Percentiles rank a stretch among this genome's conserved stretches.
phyloP scores from a whole-genome alignment of 2,113 vertebrate genomes.

The Saccopteryx bilineata region DNA sequence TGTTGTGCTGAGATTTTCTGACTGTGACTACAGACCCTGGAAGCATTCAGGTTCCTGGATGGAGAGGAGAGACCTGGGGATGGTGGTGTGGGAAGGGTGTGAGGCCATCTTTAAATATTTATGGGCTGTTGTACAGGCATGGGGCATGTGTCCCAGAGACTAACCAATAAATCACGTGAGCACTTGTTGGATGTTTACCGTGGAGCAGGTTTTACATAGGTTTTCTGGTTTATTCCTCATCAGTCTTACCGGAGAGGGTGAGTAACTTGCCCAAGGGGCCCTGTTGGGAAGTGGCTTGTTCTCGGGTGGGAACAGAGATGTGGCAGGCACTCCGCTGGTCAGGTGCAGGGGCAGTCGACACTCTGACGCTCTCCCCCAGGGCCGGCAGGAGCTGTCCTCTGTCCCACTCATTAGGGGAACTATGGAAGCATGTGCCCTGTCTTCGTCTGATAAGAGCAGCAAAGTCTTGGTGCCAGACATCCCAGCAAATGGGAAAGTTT shows the following conservation, averaged over 20 bases:
- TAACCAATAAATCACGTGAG: neutral
- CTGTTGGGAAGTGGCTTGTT: neutral
- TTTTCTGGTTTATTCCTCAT: constrained; percentile 5
- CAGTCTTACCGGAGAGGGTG: neutral
- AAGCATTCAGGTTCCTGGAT: neutral
- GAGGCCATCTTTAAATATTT: neutral
- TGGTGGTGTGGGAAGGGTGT: neutral
- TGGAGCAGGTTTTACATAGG: neutral
- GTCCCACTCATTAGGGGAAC: neutral
- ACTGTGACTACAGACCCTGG: neutral
- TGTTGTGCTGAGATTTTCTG: neutral
- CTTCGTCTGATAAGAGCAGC: constrained; percentile 19
- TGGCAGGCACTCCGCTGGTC: neutral
- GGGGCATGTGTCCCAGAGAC: neutral
- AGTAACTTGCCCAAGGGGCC: neutral
- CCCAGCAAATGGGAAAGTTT: neutral
- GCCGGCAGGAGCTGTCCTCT: too few species aligned
- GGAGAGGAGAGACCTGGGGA: neutral
- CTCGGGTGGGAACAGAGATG: neutral
- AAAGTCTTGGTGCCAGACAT: neutral
- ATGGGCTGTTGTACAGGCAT: neutral
- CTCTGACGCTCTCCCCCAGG: accelerated
- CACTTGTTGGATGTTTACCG: neutral
- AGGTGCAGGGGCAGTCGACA: accelerated
- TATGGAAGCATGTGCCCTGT: neutral